Base-by-base conservation (phyloP, 2,888 invertebrate species). In the Aphodius granarius region DNA sequence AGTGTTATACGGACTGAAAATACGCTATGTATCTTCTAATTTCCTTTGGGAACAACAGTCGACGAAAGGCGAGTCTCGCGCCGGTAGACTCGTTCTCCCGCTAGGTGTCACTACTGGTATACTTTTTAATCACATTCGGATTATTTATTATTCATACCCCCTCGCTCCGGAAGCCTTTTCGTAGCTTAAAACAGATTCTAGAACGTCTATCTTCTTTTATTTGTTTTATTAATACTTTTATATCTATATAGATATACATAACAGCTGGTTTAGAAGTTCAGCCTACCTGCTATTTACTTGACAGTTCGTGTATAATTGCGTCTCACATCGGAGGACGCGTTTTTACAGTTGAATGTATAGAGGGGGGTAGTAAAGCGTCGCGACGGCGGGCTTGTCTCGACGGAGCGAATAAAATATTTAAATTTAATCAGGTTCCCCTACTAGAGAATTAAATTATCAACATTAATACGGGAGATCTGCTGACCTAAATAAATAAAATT, bases 361-460 rank as follows among this genome's bases (percentile, higher is more conserved):
- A 9, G 23, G 23, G 4, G 23, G 23, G 23, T 9, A 23, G 6
- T 43, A 43, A 2, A 43, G 43, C 43, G 43, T 43, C 4, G 43
- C 43, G 43, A 43, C 43, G 43, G 23, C 23, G 5, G 4, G 23
- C 9, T 43, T 43, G 76, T 79, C 78, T 77, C 79, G 79, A 80
- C 81, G 77, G 75, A 78, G 79, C 81, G 82, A 79, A 84, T 86
- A 85, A 86, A 86, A 86, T 84, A 86, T 86, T 86, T 85, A 86
- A 86, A 86, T 86, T 86, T 86, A 86, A 86, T 87, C 86, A 84
- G 82, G 84, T 83, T 83, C 81, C 84, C 85, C 84, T 83, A 83
- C 80, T 82, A 83, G 84, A 81, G 82, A 83, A 84, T 85, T 85
- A 83, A 86, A 85, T 86, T 86, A 86, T 84, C 82, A 81, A 81